Evolutionary conservation across 2,888 invertebrate genomes (phyloP), one percentile per base, ranked within the genome.

Genomic region (Tachina fera): DNA sequence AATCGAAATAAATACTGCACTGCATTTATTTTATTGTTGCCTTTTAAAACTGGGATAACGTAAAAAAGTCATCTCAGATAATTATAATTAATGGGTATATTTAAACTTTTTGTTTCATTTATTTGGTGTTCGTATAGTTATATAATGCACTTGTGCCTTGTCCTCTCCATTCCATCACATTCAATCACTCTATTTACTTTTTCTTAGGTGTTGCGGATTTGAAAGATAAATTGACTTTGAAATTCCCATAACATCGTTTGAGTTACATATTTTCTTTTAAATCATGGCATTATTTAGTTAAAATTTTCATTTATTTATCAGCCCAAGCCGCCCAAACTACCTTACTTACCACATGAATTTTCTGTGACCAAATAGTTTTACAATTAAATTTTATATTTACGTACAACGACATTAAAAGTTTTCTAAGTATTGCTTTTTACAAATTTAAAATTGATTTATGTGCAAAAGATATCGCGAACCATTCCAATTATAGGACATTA

Each of bases 161-260:
- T 61, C 61, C 14, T 9, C 3, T 13, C 60, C 39, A 14, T 49
- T 6, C 39, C 39, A 47, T 60, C 31, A 60, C 31, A 39, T 2
- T 47, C n/a, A 43, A 47, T 31, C 39, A 39, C 5, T 14, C 2
- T 10, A 13, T 61, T 74, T 61, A 16, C 3, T 60, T 72, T 5
- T 39, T 4, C 14, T 63, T 63, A 4, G 10, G 10, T 8, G 45
- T 63, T 63, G 16, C 14, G 41, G 41, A 11, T 41, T 41, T 61
- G 31, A 31, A 41, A 41, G 2, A 58, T 60, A 53, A 51, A 75
- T 53, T 75, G 51, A n/a, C 51, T 53, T 63, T 75, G 22, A 43
- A 75, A 76, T 65, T 63, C 22, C 65, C 31, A 43, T 49, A 53
- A 65, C 31, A 47, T 39, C 9, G 9, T 65, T 31, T 31, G 13